Conservation (phyloP, 2,113 vertebrate species). For the Ibidorhyncha struthersii region DNA sequence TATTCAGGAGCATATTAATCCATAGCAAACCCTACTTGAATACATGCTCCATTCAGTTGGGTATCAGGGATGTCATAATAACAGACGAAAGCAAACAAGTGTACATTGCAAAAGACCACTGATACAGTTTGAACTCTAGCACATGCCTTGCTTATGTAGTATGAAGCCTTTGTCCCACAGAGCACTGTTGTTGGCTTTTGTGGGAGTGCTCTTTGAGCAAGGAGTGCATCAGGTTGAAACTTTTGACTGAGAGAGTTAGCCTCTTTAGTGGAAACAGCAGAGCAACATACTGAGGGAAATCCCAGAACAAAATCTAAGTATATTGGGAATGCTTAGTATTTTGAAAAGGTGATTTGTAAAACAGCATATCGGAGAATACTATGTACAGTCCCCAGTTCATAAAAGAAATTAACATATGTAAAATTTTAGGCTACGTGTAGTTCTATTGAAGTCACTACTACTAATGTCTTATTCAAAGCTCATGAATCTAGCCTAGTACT, state of each 20-base stretch:
- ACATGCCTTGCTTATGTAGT: neutral
- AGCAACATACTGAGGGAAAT: neutral
- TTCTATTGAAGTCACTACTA: neutral
- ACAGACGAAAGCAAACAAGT: neutral
- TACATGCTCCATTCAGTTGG: neutral
- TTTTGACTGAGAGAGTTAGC: neutral
- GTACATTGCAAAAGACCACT: neutral
- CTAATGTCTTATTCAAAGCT: neutral
- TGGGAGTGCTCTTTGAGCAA: neutral
- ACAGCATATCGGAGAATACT: neutral
- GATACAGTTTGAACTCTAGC: neutral
- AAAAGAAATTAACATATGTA: neutral
- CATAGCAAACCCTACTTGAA: neutral
- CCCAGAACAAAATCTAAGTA: neutral
- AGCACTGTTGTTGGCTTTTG: neutral
- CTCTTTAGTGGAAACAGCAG: neutral
- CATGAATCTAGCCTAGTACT: neutral
- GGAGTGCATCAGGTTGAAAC: neutral
- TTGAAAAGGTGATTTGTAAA: neutral
- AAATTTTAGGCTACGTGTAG: neutral
- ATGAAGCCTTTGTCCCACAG: neutral
- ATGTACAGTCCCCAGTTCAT: neutral
- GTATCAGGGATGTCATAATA: neutral
- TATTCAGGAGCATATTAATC: slow-evolving; percentile 10
- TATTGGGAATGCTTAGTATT: neutral